A percentile compares a stretch with the other conserved stretches of the same genome.
phyloP scores from a whole-genome alignment of 2,888 invertebrate species.

The Tetragonisca angustula region DNA sequence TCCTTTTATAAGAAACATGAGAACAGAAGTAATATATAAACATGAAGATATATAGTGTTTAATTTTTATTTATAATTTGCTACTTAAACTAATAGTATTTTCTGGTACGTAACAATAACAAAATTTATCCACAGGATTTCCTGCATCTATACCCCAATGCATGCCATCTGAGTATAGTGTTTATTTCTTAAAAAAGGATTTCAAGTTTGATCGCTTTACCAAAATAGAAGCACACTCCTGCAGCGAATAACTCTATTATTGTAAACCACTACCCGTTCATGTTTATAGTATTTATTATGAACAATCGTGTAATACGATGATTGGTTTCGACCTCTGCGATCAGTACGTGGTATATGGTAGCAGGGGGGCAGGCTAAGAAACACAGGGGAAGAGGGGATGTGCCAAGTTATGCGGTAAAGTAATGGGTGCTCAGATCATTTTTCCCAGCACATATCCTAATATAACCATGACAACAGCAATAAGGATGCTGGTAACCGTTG shows the following conservation, averaged over 20 bases:
- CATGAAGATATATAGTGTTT: conserved; percentile 29
- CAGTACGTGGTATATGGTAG: conserved; percentile 71
- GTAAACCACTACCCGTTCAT: conserved; percentile 74
- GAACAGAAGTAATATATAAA: conserved; percentile 33
- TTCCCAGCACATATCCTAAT: conserved; percentile 82
- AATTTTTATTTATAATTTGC: conserved; percentile 42
- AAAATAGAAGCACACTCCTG: conserved; percentile 75
- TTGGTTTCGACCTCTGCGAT: conserved; percentile 67
- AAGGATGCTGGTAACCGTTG: conserved; percentile 72
- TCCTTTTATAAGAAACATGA: conserved; percentile 67
- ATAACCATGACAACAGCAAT: conserved; percentile 80
- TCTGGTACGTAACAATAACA: conserved; percentile 44
- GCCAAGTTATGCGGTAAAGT: conserved; percentile 74
- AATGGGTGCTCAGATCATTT: conserved; percentile 81
- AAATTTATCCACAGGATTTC: conserved; percentile 30
- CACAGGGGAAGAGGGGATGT: conserved; percentile 74
- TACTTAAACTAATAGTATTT: conserved; percentile 46
- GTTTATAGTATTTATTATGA: conserved; percentile 76
- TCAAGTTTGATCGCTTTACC: conserved; percentile 63
- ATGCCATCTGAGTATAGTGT: conserved; percentile 22
- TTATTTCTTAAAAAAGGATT: conserved; percentile 71
- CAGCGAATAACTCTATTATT: conserved; percentile 73
- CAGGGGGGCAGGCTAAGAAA: conserved; percentile 78
- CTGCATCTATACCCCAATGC: conserved; percentile 18
- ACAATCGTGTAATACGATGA: conserved; percentile 73